Conservation (phyloP, 2,888 invertebrate genomes). For the Ptilodon capucinus region DNA sequence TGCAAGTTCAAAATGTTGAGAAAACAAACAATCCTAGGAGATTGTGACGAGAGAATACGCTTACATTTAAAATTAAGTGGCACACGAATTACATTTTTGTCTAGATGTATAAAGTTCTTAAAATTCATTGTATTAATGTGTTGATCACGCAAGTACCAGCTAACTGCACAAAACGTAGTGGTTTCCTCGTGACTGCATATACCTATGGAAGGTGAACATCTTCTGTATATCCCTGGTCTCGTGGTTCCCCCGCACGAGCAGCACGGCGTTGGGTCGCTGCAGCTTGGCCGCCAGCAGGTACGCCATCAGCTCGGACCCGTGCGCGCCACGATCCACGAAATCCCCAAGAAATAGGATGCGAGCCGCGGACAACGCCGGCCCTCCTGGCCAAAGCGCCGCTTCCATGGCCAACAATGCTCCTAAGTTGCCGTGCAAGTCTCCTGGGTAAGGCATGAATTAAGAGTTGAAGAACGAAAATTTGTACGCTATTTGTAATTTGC, state of each 20-base stretch:
- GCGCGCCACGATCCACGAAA: slow-evolving; percentile 88
- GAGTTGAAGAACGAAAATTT: too few relatives aligned
- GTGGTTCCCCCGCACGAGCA: slow-evolving; percentile 88
- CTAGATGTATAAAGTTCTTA: too few relatives aligned
- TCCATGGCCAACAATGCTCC: slow-evolving; percentile 87
- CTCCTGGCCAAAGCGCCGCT: slow-evolving; percentile 86
- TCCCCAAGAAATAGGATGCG: slow-evolving; percentile 88
- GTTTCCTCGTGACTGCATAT: background rate
- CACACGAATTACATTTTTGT: too few relatives aligned
- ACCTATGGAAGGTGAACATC: slow-evolving; percentile 86
- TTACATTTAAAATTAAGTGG: too few relatives aligned
- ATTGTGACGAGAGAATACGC: too few relatives aligned
- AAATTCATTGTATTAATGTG: too few relatives aligned
- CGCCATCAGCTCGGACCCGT: slow-evolving; percentile 86
- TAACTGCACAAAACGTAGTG: too few relatives aligned
- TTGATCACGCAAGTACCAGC: too few relatives aligned
- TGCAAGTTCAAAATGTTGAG: slow-evolving; percentile 38
- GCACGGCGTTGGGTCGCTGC: slow-evolving; percentile 84
- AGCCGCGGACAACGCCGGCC: slow-evolving; percentile 84
- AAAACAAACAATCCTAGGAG: background rate
- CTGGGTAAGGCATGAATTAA: slow-evolving; percentile 55
- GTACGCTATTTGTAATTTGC: too few relatives aligned
- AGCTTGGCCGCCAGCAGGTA: slow-evolving; percentile 88
- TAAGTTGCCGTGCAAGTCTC: slow-evolving; percentile 90
- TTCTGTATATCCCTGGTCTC: slow-evolving; percentile 89